Percentiles rank a stretch among this genome's conserved stretches.
These are phyloP conservation scores for Morpho achilles DNA, from an alignment of 2,888 invertebrate species.

Conservation along the genomic window DNA sequence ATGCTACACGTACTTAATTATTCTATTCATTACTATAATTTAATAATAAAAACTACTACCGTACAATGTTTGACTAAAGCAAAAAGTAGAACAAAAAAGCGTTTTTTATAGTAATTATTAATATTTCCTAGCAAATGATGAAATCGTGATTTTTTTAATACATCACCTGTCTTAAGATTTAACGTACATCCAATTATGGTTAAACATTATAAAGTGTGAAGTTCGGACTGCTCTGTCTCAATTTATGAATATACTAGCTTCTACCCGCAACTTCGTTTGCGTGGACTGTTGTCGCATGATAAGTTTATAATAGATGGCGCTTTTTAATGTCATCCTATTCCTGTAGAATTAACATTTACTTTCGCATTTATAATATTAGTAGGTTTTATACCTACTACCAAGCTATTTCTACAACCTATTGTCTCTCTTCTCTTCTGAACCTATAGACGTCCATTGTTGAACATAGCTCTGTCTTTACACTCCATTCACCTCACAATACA, in stretches of 20 bases:
- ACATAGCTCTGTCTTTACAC: no score
- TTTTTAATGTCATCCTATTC: no score
- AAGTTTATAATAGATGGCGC: no score
- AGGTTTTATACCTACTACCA: no score
- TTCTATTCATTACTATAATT: slow-evolving; percentile 27
- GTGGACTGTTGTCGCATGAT: no score
- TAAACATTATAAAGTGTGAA: slow-evolving; percentile 4
- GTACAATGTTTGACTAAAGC: slow-evolving; percentile 21
- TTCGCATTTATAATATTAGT: no score
- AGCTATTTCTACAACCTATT: no score
- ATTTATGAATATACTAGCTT: not conserved
- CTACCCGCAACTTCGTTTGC: no score
- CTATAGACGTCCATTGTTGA: no score
- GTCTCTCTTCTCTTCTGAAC: no score
- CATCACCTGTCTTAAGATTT: slow-evolving; percentile 15
- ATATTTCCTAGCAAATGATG: slow-evolving; percentile 40
- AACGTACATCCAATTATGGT: slow-evolving; percentile 18
- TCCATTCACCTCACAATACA: no score
- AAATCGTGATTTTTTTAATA: slow-evolving; percentile 36
- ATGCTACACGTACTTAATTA: slow-evolving; percentile 14
- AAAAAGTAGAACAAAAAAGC: slow-evolving; percentile 18
- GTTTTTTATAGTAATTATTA: slow-evolving; percentile 29
- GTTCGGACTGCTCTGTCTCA: not conserved
- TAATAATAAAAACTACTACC: slow-evolving; percentile 30
- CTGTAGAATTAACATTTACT: no score